A percentile compares a stretch with the other conserved stretches of the same genome.
Conservation (phyloP, 2,888 invertebrate genomes). For the Xestia c-nigrum region DNA sequence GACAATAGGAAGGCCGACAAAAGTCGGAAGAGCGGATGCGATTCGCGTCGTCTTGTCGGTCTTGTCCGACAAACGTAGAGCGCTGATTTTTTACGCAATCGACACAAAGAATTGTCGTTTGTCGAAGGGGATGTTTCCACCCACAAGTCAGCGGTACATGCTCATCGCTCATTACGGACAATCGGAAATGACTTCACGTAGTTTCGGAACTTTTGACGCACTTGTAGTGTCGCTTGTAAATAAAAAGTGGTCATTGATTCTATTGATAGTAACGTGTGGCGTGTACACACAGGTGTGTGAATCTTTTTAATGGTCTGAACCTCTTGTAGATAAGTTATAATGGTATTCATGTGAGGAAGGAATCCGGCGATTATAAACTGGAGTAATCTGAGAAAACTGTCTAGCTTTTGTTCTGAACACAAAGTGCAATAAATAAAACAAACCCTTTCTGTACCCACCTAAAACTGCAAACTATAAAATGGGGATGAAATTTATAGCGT, state of each 20-base stretch:
- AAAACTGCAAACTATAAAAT: conserved; percentile 67
- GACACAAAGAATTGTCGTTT: conserved; percentile 80
- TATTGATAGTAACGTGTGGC: conserved; percentile 70
- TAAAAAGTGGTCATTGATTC: conserved; percentile 71
- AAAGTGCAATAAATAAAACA: conserved; percentile 61
- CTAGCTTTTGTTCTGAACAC: conserved; percentile 1
- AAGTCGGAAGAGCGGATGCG: conserved; percentile 90
- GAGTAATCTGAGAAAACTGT: background rate
- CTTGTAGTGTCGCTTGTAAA: conserved; percentile 77
- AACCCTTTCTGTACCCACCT: conserved; percentile 68
- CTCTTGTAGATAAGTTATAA: conserved; percentile 24
- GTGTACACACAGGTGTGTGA: conserved; percentile 83
- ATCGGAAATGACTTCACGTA: conserved; percentile 87
- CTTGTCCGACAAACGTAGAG: conserved; percentile 81
- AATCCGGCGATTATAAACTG: background rate
- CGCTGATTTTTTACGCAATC: conserved; percentile 85
- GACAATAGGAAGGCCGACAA: conserved; percentile 87
- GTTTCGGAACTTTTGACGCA: conserved; percentile 85
- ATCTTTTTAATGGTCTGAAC: conserved; percentile 31
- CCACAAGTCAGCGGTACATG: conserved; percentile 85
- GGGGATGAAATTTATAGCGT: conserved; percentile 71
- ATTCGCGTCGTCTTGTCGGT: conserved; percentile 86
- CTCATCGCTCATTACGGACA: conserved; percentile 88
- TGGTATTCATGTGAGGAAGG: background rate
- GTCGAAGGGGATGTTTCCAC: conserved; percentile 90